A percentile compares a stretch with the other conserved stretches of the same genome.
phyloP scores from a whole-genome alignment of 2,888 invertebrate genomes.

The Andricus quercusramuli region DNA sequence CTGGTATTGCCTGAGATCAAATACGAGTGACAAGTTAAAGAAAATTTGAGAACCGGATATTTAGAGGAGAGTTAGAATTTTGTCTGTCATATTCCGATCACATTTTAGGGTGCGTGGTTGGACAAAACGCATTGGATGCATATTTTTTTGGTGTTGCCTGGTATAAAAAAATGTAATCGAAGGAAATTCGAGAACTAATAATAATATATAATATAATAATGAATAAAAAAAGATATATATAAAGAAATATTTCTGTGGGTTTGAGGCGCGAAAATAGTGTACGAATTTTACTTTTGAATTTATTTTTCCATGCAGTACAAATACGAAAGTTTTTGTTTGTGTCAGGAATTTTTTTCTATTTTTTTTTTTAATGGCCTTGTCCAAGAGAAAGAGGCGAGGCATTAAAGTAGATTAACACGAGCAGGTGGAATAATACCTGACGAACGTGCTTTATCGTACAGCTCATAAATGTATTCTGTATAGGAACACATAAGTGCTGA shows the following conservation, averaged over 20 bases:
- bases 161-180: too few relatives aligned
- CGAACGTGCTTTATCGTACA: conserved; percentile 38
- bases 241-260: neutral
- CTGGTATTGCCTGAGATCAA: too few relatives aligned
- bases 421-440: conserved; percentile 36
- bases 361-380: conserved; percentile 20
- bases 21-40: too few relatives aligned
- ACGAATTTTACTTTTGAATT: neutral
- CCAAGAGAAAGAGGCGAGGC: conserved; percentile 1
- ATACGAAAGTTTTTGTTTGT: neutral
- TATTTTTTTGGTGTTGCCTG: too few relatives aligned
- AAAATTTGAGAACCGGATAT: too few relatives aligned
- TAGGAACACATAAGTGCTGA: conserved; percentile 30
- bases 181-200: too few relatives aligned
- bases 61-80: too few relatives aligned
- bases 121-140: too few relatives aligned
- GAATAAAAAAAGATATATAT: too few relatives aligned
- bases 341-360: neutral
- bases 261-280: neutral
- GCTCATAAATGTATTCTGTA: conserved; percentile 31
- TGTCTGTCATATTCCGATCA: too few relatives aligned
- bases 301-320: neutral
- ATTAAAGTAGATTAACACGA: conserved; percentile 12
- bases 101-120: too few relatives aligned
- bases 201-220: too few relatives aligned